These are phyloP conservation scores for Drosophila triauraria DNA, from an alignment of 1,140 invertebrate species.

Conservation along the genomic window DNA sequence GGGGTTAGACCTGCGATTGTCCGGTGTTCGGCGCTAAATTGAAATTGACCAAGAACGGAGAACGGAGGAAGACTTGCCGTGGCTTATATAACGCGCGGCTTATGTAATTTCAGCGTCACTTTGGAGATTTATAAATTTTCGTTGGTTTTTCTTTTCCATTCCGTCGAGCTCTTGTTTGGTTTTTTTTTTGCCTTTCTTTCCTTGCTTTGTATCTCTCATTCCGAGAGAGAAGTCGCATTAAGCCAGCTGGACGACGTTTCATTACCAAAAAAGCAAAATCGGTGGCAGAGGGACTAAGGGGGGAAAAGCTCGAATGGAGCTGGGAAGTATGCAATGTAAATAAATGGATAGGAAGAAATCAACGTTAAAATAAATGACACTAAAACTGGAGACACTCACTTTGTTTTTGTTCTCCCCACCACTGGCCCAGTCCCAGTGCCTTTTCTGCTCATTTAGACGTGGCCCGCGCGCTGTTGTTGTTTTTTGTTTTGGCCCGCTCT, in stretches of 20 bases:
- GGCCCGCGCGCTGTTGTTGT: slow-evolving; percentile 29
- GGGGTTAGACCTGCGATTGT: slow-evolving; percentile 56
- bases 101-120: slow-evolving; percentile 80
- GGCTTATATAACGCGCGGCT: slow-evolving; percentile 61
- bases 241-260: slow-evolving; percentile 78
- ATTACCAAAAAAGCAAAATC: slow-evolving; percentile 59
- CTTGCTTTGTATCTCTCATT: slow-evolving; percentile 41
- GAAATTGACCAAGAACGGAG: slow-evolving; percentile 50
- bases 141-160: slow-evolving; percentile 52
- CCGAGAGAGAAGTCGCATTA: slow-evolving; percentile 65
- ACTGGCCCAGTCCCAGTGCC: not conserved
- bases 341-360: slow-evolving; percentile 83
- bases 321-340: slow-evolving; percentile 80
- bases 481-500: slow-evolving; percentile 69
- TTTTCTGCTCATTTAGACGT: slow-evolving; percentile 42
- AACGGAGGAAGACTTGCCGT: slow-evolving; percentile 21
- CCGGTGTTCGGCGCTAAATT: slow-evolving; percentile 56
- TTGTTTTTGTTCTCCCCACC: slow-evolving; percentile 56
- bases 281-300: not conserved
- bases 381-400: slow-evolving; percentile 78
- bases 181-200: slow-evolving; percentile 13
- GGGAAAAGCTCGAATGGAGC: slow-evolving; percentile 48
- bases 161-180: slow-evolving; percentile 17
- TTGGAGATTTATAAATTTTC: slow-evolving; percentile 80
- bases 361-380: slow-evolving; percentile 84